A percentile compares a stretch with the other conserved stretches of the same genome.
These are phyloP conservation scores for Gonatopus flavifemur DNA, from an alignment of 1,140 invertebrate species.

Conservation along the genomic window DNA sequence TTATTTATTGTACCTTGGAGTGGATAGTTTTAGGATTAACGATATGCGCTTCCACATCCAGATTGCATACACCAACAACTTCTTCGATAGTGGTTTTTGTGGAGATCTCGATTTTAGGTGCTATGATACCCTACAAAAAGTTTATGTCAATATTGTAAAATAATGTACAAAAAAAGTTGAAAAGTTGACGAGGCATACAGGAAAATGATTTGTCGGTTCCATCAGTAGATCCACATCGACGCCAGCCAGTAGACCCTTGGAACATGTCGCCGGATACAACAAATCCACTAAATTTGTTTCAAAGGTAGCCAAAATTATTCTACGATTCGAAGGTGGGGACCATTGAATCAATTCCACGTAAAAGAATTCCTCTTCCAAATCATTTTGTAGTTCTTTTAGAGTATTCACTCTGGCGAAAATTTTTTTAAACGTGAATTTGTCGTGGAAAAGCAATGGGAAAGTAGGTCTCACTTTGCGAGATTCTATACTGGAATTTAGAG, in stretches of 20 bases:
- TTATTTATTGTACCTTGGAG: conserved; percentile 40
- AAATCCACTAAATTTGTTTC: conserved; percentile 65
- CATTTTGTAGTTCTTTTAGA: conserved; percentile 51
- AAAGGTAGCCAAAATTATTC: conserved; percentile 64
- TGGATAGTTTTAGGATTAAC: conserved; percentile 54
- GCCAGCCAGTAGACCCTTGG: conserved; percentile 50
- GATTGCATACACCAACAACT: conserved; percentile 36
- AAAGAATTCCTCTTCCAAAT: conserved; percentile 61
- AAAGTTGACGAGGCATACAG: conserved; percentile 51
- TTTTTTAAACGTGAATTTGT: conserved; percentile 69
- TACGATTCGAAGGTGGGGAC: conserved; percentile 51
- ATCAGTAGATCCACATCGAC: conserved; percentile 69
- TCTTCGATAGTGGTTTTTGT: conserved; percentile 62
- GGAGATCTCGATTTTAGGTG: conserved; percentile 63
- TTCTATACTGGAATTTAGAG: conserved; percentile 63
- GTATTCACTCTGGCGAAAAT: conserved; percentile 59
- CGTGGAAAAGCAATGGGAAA: conserved; percentile 67
- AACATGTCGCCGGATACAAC: conserved; percentile 62
- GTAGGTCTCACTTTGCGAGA: conserved; percentile 62
- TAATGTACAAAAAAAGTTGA: neutral
- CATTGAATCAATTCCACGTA: conserved; percentile 68
- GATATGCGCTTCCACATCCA: conserved; percentile 20
- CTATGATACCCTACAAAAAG: conserved; percentile 60
- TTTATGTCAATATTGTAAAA: neutral
- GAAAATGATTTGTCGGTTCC: conserved; percentile 66